Percentiles rank a stretch among this genome's conserved stretches.
Conservation (phyloP, 2,113 vertebrate species). For the Okapia johnstoni region DNA sequence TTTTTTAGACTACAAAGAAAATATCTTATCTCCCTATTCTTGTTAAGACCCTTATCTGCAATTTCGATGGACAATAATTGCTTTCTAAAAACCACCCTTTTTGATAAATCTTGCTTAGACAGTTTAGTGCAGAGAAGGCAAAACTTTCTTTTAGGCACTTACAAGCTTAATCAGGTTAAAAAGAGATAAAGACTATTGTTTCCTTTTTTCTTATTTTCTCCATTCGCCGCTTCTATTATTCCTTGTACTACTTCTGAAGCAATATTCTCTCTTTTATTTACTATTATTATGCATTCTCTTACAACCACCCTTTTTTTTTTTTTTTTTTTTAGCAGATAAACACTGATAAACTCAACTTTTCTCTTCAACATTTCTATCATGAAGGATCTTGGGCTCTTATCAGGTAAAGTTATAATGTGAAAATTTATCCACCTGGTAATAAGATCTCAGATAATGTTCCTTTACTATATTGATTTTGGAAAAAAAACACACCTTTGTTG, state of each 20-base stretch:
- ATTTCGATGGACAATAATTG: slow-evolving; percentile 24
- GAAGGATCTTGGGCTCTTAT: slow-evolving; percentile 23
- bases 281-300: slow-evolving; percentile 34
- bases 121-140: background rate
- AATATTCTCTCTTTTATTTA: slow-evolving; percentile 51
- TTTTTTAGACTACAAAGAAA: slow-evolving; percentile 39
- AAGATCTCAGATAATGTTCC: slow-evolving; percentile 19
- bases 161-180: background rate
- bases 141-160: slow-evolving; percentile 16
- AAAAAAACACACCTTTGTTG: background rate
- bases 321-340: slow-evolving; percentile 2
- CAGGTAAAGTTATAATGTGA: slow-evolving; percentile 23
- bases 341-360: slow-evolving; percentile 29
- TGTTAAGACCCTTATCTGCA: slow-evolving; percentile 9
- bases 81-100: slow-evolving; percentile 15
- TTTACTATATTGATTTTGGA: background rate
- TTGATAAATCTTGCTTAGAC: slow-evolving; percentile 30
- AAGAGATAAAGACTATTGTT: slow-evolving; percentile 46
- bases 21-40: background rate
- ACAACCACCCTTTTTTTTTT: background rate
- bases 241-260: background rate
- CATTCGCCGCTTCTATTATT: background rate
- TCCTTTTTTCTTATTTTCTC: background rate
- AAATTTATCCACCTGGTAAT: background rate
- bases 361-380: slow-evolving; percentile 36